Evolutionary conservation across 2,113 vertebrate species (phyloP).

Genomic region (Eubucco bourcierii): DNA sequence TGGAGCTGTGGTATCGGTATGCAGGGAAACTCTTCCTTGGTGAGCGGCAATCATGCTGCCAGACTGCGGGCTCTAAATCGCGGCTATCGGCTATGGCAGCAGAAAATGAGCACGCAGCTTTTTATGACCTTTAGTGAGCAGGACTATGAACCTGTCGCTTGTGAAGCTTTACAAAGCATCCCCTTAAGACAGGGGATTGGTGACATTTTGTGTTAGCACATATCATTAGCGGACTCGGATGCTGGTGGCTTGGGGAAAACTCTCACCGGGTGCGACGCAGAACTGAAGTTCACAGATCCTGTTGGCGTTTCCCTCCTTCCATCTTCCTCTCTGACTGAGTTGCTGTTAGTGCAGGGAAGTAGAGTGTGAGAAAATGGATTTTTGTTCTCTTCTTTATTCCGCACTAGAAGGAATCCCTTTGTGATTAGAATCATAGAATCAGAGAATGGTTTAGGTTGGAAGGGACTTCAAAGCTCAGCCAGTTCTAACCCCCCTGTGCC

Average conservation of each 20-base stretch:
- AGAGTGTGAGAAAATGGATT: neutral
- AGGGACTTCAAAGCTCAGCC: too few species aligned
- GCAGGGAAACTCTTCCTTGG: neutral
- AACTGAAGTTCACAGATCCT: neutral
- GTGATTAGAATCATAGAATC: neutral
- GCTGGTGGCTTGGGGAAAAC: neutral
- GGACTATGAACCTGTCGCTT: conserved; percentile 27
- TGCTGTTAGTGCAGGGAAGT: neutral
- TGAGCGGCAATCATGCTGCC: neutral
- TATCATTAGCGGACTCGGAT: neutral
- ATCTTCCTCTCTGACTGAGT: neutral
- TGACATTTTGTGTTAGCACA: conserved; percentile 15
- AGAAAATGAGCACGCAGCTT: conserved; percentile 39
- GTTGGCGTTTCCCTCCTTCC: neutral
- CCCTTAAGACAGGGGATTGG: neutral
- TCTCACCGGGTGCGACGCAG: accelerated
- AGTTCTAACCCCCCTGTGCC: too few species aligned
- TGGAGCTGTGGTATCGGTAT: neutral
- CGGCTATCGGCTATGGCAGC: conserved; percentile 21
- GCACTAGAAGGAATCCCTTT: neutral
- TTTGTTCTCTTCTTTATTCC: accelerated
- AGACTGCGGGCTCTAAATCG: conserved; percentile 59
- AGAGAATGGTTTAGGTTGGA: too few species aligned
- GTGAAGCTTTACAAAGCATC: conserved; percentile 43
- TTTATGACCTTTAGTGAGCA: conserved; percentile 33